phyloP scores from a whole-genome alignment of 1,140 invertebrate genomes.

The Aleiodes sp. region DNA sequence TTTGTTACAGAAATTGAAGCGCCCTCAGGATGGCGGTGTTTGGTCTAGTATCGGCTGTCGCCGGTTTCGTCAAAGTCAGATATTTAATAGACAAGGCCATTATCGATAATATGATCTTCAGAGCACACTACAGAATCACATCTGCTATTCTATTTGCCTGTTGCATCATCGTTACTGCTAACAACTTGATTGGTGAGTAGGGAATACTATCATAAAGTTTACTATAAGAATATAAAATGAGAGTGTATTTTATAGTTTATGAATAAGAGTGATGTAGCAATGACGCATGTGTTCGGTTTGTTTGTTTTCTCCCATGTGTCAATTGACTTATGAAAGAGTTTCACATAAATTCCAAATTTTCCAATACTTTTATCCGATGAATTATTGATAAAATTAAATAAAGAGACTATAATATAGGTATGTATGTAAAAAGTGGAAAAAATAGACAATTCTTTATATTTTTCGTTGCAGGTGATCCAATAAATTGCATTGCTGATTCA shows the following conservation, averaged over 20 bases:
- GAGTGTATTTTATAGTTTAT: neutral
- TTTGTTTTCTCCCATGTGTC: neutral
- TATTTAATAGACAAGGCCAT: conserved; percentile 85
- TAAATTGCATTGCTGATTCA: conserved; percentile 82
- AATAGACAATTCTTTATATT: neutral
- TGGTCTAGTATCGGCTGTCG: conserved; percentile 82
- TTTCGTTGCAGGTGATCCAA: conserved; percentile 82
- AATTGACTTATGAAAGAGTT: too few relatives aligned
- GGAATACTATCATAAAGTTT: neutral
- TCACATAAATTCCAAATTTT: too few relatives aligned
- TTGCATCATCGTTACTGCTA: conserved; percentile 89
- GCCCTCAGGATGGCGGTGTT: conserved; percentile 78
- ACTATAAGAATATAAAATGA: neutral
- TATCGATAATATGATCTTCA: conserved; percentile 90
- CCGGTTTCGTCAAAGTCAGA: conserved; percentile 87
- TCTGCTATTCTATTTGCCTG: conserved; percentile 86
- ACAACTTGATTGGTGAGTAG: conserved; percentile 84
- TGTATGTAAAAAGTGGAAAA: neutral
- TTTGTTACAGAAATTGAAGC: conserved; percentile 56
- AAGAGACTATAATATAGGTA: too few relatives aligned
- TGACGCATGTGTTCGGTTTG: neutral
- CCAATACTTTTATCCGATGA: too few relatives aligned
- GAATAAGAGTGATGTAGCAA: neutral
- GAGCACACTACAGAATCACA: conserved; percentile 89
- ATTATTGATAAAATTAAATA: too few relatives aligned